phyloP scores from a whole-genome alignment of 2,888 invertebrate genomes.

The Campoletis raptor region DNA sequence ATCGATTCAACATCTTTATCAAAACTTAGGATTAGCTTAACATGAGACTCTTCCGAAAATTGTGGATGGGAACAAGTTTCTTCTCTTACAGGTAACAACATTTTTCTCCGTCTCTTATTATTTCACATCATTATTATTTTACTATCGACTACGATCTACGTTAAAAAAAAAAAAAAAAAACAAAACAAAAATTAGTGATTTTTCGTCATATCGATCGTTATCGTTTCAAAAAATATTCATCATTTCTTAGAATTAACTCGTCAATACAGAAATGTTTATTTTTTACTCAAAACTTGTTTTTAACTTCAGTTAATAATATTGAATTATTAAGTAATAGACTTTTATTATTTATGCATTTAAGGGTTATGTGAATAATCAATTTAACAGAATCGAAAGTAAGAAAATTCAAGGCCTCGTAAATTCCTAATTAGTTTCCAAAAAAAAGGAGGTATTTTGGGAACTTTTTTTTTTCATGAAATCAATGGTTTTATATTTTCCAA shows the following conservation, averaged over 20 bases:
- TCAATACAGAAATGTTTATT: background rate
- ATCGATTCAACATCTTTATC: constrained; percentile 14
- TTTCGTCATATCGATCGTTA: background rate
- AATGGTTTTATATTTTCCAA: too few species aligned
- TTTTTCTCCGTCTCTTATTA: background rate
- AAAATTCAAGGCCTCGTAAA: too few species aligned
- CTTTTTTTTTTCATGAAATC: too few species aligned
- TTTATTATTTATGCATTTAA: background rate
- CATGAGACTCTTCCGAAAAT: background rate
- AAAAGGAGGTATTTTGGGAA: too few species aligned
- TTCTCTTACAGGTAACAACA: constrained; percentile 56
- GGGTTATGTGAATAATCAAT: background rate
- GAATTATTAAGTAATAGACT: too few species aligned
- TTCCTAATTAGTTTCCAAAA: too few species aligned
- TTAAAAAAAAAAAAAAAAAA: too few species aligned
- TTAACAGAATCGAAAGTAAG: background rate
- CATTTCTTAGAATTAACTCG: background rate
- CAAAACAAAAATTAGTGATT: too few species aligned
- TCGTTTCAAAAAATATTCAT: background rate
- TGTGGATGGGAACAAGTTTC: constrained; percentile 56
- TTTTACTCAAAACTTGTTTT: background rate
- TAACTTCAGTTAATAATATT: background rate
- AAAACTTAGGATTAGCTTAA: constrained; percentile 1
- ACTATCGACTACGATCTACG: background rate
- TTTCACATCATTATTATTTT: background rate